Evolutionary conservation across 2,113 vertebrate species (phyloP), one percentile per base, ranked within the genome.

Genomic region (Clarias gariepinus): DNA sequence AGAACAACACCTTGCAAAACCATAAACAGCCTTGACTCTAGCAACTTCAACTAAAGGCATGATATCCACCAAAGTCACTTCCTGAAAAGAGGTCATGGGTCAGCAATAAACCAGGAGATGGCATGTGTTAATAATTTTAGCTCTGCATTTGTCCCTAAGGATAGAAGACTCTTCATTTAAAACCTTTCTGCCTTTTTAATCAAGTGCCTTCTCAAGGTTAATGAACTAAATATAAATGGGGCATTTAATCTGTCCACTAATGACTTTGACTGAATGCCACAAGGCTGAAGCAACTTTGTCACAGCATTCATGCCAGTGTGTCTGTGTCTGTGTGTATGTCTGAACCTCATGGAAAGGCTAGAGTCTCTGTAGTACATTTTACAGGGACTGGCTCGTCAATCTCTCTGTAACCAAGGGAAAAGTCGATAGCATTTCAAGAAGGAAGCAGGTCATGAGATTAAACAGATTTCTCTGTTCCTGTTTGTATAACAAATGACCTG

Each of bases 1-100:
- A 88, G 88, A 86, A 91, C 61, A 83, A 90, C 93, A 93, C 90
- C 90, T 92, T 95, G 93, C 90, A 93, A 91, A 93, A 77, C 87
- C 88, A 90, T 91, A 89, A 88, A 73, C 90, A 84, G 78, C 1
- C 77, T 84, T 92, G 86, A 89, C 66, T 58, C 58, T 86, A 85
- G 89, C 86, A 83, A 81, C 61, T 80, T 77, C 63, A 19, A 64
- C 58, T 13, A 64, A 85, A 61, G 82, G 63, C 60, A 61, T n/a
- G 55, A 64, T 30, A 81, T 86, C 86, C 84, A 18, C 33, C 11
- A 36, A 88, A 71, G 71, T 90, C 58, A 90, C 91, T 93, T 94
- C 91, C 94, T 91, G 81, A 76, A 81, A 77, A n/a, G 64, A 77
- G 89, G 92, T 93, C 83, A 91, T 83, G 91, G 92, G 91, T 93